Evolutionary conservation across 35 echinoderm and acorn worm genomes (phyloP).

Genomic region (Ophioderma brevispina): DNA sequence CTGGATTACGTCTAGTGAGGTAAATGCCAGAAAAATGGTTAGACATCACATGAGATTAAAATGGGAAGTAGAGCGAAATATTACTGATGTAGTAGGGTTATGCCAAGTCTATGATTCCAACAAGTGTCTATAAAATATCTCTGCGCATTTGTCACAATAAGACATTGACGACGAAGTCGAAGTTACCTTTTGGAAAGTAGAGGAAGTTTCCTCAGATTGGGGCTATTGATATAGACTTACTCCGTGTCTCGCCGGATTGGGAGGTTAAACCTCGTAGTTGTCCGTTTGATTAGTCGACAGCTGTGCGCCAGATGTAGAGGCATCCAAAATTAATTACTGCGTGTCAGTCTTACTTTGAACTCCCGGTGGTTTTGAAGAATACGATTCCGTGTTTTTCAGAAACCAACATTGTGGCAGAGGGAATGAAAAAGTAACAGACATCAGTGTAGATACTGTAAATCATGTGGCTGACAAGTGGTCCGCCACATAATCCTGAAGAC

Average conservation of each 20-base stretch:
- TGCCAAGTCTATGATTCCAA: background rate
- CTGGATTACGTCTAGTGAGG: background rate
- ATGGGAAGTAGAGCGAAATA: background rate
- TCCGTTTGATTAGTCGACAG: background rate
- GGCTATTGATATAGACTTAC: too few relatives aligned
- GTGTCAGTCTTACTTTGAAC: conserved; percentile 22
- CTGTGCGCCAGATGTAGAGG: background rate
- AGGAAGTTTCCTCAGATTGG: background rate
- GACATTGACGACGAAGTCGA: background rate
- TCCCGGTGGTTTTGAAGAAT: background rate
- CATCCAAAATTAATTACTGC: background rate
- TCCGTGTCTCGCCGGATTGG: background rate
- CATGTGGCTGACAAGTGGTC: too few relatives aligned
- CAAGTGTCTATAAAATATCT: conserved; percentile 19
- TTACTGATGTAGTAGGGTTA: background rate
- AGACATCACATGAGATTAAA: background rate
- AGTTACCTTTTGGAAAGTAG: background rate
- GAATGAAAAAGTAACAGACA: background rate
- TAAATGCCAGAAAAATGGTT: background rate
- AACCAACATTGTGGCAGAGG: conserved; percentile 22
- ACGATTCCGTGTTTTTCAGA: background rate
- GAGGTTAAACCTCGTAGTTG: background rate
- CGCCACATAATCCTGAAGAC: background rate
- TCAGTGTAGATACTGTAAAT: background rate
- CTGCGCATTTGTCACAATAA: conserved; percentile 14